A percentile compares a stretch with the other conserved stretches of the same genome.
Conservation (phyloP, 2,888 invertebrate species). For the Lydus trimaculatus region DNA sequence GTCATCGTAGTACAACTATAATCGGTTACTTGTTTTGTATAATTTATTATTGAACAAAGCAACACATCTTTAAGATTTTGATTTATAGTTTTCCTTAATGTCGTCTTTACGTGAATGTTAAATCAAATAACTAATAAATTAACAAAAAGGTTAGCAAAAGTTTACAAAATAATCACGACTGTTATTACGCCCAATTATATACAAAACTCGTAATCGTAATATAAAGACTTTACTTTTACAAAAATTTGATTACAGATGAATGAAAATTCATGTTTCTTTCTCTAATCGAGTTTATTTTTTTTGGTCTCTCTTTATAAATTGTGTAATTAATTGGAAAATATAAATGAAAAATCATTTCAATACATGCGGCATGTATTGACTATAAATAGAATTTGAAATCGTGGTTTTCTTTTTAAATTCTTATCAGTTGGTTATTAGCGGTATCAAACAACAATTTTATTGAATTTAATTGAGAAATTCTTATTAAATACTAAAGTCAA, state of each 20-base stretch:
- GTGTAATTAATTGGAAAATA: not conserved
- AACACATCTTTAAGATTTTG: not conserved
- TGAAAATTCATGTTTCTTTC: not conserved
- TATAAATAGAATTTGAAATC: not conserved
- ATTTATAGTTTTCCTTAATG: too few relatives aligned
- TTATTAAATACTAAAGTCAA: conserved; percentile 11
- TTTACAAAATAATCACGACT: not conserved
- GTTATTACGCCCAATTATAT: not conserved
- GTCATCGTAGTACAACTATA: not conserved
- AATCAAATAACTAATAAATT: not conserved
- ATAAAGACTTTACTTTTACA: not conserved
- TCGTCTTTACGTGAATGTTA: not conserved
- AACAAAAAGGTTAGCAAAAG: not conserved
- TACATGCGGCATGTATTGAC: not conserved
- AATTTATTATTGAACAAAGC: not conserved
- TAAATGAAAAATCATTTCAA: not conserved
- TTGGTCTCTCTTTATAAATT: not conserved
- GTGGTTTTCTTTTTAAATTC: too few relatives aligned
- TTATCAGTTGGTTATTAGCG: not conserved
- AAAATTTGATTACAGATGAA: not conserved
- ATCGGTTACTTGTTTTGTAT: not conserved
- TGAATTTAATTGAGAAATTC: conserved; percentile 14
- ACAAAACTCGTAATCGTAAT: not conserved
- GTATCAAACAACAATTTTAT: too few relatives aligned
- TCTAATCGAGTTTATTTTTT: not conserved